phyloP scores from a whole-genome alignment of 2,797 vertebrate genomes.

The Acestrorhynchus altus region DNA sequence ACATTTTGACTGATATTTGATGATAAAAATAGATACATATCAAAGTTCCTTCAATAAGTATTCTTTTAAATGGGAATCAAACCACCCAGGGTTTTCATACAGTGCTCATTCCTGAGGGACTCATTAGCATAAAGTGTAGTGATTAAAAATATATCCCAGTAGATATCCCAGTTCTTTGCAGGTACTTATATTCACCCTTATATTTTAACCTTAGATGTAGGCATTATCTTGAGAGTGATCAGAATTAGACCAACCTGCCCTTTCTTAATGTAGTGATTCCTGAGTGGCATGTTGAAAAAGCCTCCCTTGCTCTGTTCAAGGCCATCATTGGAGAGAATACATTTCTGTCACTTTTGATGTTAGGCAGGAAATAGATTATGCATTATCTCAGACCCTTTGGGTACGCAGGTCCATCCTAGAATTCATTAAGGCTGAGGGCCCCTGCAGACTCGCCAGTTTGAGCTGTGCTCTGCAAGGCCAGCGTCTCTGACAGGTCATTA shows the following conservation, averaged over 20 bases:
- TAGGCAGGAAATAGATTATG: conserved; percentile 69
- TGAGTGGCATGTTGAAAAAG: neutral
- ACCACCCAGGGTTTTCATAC: too few species aligned
- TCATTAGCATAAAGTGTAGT: neutral
- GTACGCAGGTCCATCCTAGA: conserved; percentile 64
- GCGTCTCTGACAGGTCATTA: conserved; percentile 80
- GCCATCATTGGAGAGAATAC: conserved; percentile 38
- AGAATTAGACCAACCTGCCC: neutral
- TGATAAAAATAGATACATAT: too few species aligned
- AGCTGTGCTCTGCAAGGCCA: conserved; percentile 60
- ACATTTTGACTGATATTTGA: too few species aligned
- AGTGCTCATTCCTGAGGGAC: too few species aligned
- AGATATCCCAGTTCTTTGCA: too few species aligned
- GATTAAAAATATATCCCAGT: too few species aligned
- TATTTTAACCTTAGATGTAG: too few species aligned
- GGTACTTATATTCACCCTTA: too few species aligned
- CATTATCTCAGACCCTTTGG: conserved; percentile 70
- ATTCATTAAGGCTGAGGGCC: conserved; percentile 68
- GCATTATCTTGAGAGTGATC: neutral
- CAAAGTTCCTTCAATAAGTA: too few species aligned
- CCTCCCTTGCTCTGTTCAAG: conserved; percentile 8
- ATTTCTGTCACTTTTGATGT: conserved; percentile 50
- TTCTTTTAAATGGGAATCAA: too few species aligned
- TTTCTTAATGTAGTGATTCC: neutral
- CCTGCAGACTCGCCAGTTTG: conserved; percentile 70